A percentile compares a stretch with the other conserved stretches of the same genome.
These are phyloP conservation scores for Anaspis maculata DNA, from an alignment of 2,888 invertebrate species.

Conservation along the genomic window DNA sequence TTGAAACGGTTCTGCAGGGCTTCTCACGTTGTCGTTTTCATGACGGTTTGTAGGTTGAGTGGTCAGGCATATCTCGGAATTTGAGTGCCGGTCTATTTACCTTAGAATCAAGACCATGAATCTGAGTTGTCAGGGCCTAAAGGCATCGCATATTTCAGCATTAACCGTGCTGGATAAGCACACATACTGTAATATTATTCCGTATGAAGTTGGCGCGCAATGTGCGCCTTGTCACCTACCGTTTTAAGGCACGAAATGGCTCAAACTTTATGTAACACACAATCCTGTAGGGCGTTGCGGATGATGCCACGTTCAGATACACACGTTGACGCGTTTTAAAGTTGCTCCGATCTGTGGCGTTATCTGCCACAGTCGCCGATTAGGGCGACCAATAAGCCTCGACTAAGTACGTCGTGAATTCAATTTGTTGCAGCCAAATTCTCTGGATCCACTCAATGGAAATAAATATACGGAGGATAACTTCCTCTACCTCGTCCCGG, in stretches of 20 bases:
- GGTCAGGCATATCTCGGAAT: slow-evolving; percentile 27
- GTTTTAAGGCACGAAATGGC: no score
- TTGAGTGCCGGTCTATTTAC: slow-evolving; percentile 30
- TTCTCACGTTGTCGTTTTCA: slow-evolving; percentile 21
- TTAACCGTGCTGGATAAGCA: slow-evolving; percentile 28
- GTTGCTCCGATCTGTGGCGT: slow-evolving; percentile 9
- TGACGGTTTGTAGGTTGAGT: slow-evolving; percentile 21
- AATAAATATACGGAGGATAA: slow-evolving; percentile 12
- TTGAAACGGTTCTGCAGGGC: slow-evolving; percentile 4
- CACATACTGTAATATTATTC: slow-evolving; percentile 28
- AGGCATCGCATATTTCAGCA: slow-evolving; percentile 26
- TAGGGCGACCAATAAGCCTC: slow-evolving; percentile 13
- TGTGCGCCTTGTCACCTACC: slow-evolving; percentile 16
- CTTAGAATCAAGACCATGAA: slow-evolving; percentile 29
- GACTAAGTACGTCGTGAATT: slow-evolving; percentile 14
- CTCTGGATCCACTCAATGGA: slow-evolving; percentile 12
- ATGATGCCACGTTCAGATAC: slow-evolving; percentile 5
- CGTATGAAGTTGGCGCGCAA: slow-evolving; percentile 24
- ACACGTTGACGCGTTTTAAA: slow-evolving; percentile 10
- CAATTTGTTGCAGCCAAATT: slow-evolving; percentile 16
- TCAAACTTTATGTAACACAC: slow-evolving; percentile 1
- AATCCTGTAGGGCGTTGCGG: slow-evolving; percentile 6
- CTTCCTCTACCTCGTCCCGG: slow-evolving; percentile 14
- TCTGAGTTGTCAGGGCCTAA: slow-evolving; percentile 27
- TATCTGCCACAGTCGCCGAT: slow-evolving; percentile 15